Evolutionary conservation across 1,140 invertebrate species (phyloP).

Genomic region (Ceratosolen fusciceps): DNA sequence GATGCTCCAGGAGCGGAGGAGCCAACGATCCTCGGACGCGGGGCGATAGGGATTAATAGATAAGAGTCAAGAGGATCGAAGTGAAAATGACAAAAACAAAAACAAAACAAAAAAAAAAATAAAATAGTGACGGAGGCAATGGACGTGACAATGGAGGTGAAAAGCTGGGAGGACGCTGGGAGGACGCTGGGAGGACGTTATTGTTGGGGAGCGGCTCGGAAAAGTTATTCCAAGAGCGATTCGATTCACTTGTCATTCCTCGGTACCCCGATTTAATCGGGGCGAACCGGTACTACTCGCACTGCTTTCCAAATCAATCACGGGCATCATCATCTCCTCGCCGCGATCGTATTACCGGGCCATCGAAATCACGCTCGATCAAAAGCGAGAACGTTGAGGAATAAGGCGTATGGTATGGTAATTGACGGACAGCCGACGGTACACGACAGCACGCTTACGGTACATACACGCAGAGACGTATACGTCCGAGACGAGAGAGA

Average conservation of each 20-base stretch:
- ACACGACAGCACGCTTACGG: background rate
- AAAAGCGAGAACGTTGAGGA: background rate
- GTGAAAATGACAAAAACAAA: too few relatives aligned
- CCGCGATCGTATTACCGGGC: background rate
- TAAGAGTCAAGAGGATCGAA: too few relatives aligned
- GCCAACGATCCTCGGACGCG: too few relatives aligned
- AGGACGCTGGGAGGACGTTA: too few relatives aligned
- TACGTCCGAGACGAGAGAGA: background rate
- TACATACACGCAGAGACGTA: background rate
- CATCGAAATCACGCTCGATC: background rate
- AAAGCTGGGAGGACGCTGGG: too few relatives aligned
- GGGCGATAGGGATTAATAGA: too few relatives aligned
- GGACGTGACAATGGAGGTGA: too few relatives aligned
- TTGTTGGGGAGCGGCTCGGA: too few relatives aligned
- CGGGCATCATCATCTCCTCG: background rate
- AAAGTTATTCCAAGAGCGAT: background rate
- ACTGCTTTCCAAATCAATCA: background rate
- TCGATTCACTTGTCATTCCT: background rate
- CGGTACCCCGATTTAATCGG: background rate
- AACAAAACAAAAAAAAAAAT: too few relatives aligned
- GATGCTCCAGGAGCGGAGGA: too few relatives aligned
- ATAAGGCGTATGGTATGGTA: background rate
- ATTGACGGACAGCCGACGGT: background rate
- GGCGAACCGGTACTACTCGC: background rate
- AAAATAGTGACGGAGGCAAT: too few relatives aligned